A percentile compares a stretch with the other conserved stretches of the same genome.
phyloP scores from a whole-genome alignment of 2,113 vertebrate genomes.

The Pterocles gutturalis region DNA sequence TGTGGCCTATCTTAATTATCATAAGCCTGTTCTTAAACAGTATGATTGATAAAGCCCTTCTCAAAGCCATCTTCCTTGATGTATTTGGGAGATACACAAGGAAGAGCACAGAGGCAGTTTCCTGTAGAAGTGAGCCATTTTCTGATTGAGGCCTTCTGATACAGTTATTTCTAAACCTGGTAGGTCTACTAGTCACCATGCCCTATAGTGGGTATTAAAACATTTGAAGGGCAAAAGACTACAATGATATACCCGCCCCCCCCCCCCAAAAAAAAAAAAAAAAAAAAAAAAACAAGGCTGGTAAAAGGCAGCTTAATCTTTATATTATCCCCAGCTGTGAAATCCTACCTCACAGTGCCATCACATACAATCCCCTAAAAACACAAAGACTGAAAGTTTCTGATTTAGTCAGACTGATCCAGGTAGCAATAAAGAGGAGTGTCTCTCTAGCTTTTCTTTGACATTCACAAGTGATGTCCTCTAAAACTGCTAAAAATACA shows the following conservation, averaged over 20 bases:
- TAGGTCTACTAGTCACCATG: background rate
- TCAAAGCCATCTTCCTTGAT: background rate
- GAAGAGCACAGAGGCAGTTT: background rate
- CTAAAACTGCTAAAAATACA: background rate
- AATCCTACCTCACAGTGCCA: slow-evolving; percentile 13
- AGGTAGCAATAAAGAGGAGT: background rate
- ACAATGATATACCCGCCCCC: background rate
- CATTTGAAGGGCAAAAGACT: background rate
- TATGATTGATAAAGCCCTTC: background rate
- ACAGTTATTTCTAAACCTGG: background rate
- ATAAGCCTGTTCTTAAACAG: background rate
- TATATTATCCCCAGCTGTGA: slow-evolving; percentile 3
- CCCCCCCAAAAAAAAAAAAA: too few relatives aligned
- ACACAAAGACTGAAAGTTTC: slow-evolving; percentile 25
- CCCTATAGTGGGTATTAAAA: background rate
- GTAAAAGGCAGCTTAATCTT: slow-evolving; percentile 13
- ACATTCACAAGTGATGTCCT: background rate
- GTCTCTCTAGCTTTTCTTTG: background rate
- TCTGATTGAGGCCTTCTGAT: background rate
- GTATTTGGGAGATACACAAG: background rate
- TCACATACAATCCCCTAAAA: slow-evolving; percentile 2
- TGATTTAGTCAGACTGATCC: background rate
- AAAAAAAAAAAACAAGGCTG: background rate
- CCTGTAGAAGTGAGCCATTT: background rate
- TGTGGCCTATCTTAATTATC: background rate